Percentiles rank a stretch among this genome's conserved stretches.
These are phyloP conservation scores for Dolichotis patagonum DNA, from an alignment of 2,113 vertebrate genomes.

Conservation along the genomic window DNA sequence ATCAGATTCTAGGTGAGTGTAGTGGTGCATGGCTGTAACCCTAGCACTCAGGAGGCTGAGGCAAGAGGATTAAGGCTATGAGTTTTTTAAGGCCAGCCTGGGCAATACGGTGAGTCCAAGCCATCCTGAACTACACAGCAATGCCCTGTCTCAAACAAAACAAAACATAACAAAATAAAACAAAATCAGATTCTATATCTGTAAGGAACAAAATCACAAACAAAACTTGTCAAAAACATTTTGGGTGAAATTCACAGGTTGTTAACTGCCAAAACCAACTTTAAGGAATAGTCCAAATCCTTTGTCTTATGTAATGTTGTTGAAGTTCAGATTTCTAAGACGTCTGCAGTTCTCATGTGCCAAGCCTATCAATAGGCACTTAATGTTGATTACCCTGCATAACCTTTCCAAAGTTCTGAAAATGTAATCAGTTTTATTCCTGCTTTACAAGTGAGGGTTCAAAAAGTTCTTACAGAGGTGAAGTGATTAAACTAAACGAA, in stretches of 20 bases:
- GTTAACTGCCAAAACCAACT: background rate
- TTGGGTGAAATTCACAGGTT: background rate
- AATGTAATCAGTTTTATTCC: background rate
- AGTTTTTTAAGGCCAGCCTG: background rate
- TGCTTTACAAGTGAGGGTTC: background rate
- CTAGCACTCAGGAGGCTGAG: background rate
- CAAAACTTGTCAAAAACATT: background rate
- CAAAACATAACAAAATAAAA: too few relatives aligned
- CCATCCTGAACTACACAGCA: background rate
- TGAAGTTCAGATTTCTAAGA: background rate
- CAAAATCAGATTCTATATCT: background rate
- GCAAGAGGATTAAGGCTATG: background rate
- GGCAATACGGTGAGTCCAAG: too few relatives aligned
- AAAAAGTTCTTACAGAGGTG: background rate
- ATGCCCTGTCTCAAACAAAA: background rate
- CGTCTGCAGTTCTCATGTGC: background rate
- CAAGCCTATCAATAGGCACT: background rate
- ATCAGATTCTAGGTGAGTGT: background rate
- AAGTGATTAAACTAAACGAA: background rate
- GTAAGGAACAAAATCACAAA: background rate
- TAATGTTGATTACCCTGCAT: background rate
- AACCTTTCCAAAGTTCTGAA: constrained; percentile 14
- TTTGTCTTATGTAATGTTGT: background rate
- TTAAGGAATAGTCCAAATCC: background rate
- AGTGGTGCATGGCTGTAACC: background rate